These are phyloP conservation scores for Aphelinus atriplicis DNA, from an alignment of 1,140 invertebrate species.

Conservation along the genomic window DNA sequence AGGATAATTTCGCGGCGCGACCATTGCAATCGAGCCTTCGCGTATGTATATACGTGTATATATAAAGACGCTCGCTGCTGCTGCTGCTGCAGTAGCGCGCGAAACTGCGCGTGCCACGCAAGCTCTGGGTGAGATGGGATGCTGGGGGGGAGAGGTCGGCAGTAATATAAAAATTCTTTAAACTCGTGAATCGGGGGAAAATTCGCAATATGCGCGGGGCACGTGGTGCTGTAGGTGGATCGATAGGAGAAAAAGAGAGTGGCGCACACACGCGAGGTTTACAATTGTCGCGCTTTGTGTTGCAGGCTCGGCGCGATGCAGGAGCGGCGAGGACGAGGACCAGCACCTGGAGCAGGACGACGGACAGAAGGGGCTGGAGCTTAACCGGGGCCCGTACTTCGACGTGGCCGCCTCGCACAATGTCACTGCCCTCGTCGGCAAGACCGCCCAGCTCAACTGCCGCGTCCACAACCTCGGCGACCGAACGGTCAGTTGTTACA, in stretches of 20 bases:
- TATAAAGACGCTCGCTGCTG: no score
- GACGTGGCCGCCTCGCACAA: slow-evolving; percentile 79
- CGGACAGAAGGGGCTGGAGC: slow-evolving; percentile 52
- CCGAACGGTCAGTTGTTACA: slow-evolving; percentile 71
- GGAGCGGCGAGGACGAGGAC: slow-evolving; percentile 52
- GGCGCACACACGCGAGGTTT: slow-evolving; percentile 14
- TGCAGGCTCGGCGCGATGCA: slow-evolving; percentile 57
- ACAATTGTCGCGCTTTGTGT: slow-evolving; percentile 36
- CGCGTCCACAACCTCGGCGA: slow-evolving; percentile 82
- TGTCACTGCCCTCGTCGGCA: slow-evolving; percentile 82
- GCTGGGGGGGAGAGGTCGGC: background rate
- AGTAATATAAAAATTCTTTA: background rate
- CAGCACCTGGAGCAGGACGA: slow-evolving; percentile 53
- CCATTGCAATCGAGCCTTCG: no score
- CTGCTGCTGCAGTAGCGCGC: no score
- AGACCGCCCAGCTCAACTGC: slow-evolving; percentile 81
- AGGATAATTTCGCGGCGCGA: no score
- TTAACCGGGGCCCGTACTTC: slow-evolving; percentile 76
- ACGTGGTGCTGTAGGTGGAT: background rate
- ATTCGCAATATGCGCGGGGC: no score
- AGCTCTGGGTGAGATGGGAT: background rate
- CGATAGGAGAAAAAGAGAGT: background rate
- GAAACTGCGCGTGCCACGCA: background rate
- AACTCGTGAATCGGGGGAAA: background rate
- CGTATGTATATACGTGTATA: no score